Percentiles rank a stretch among this genome's conserved stretches.
These are phyloP conservation scores for Reticulitermes lucifugus DNA, from an alignment of 2,888 invertebrate genomes.

Conservation along the genomic window DNA sequence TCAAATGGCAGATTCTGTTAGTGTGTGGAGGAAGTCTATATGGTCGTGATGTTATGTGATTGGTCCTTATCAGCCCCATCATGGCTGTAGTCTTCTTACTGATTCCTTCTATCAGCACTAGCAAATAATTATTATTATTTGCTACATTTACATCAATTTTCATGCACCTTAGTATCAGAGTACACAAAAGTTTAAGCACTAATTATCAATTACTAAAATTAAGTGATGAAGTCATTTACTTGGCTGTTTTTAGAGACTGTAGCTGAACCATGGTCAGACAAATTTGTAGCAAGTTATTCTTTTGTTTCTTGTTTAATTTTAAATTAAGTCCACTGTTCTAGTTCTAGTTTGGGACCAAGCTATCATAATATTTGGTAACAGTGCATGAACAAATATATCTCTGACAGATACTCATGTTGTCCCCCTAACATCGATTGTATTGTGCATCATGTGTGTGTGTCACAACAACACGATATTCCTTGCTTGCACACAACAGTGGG, in stretches of 20 bases:
- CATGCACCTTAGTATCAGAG: slow-evolving; percentile 24
- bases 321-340: slow-evolving; percentile 15
- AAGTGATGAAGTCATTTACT: not conserved
- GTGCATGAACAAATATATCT: not conserved
- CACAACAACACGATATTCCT: slow-evolving; percentile 6
- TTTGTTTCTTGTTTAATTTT: slow-evolving; percentile 15
- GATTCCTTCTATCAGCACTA: slow-evolving; percentile 22
- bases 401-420: not conserved
- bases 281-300: slow-evolving; percentile 21
- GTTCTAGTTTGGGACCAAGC: slow-evolving; percentile 38
- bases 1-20: not conserved
- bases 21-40: not conserved
- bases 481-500: not conserved
- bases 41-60: not conserved
- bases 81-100: slow-evolving; percentile 3
- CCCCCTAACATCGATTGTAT: not conserved
- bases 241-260: slow-evolving; percentile 17
- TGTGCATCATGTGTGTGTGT: not conserved
- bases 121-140: slow-evolving; percentile 6
- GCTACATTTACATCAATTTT: slow-evolving; percentile 12
- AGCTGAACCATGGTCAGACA: not conserved
- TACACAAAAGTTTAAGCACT: slow-evolving; percentile 2
- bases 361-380: slow-evolving; percentile 27
- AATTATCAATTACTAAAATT: slow-evolving; percentile 22
- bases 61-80: slow-evolving; percentile 21